Evolutionary conservation across 2,113 vertebrate species (phyloP), one percentile per base, ranked within the genome.

Genomic region (Ceyx cyanopectus): DNA sequence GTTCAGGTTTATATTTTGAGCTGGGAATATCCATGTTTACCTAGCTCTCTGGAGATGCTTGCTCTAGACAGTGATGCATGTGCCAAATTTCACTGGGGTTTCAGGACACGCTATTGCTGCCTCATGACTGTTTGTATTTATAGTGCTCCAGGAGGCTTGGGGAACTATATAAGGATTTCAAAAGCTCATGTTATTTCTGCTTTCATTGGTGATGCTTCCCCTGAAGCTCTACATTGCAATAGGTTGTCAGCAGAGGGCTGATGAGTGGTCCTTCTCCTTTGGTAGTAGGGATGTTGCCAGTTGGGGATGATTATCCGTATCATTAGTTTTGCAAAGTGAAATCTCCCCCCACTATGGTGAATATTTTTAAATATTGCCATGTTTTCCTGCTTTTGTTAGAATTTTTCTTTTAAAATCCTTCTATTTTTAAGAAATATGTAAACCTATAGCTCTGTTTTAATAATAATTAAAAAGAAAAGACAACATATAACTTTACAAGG

Each of bases 181-280:
- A 77, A 67, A 81, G 7, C 77, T 67, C 0, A 0, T 84, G 69
- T 53, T 89, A 14, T 90, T 94, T 90, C 65, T 92, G 77, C 61
- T 78, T 34, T 60, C 68, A 29, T 34, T 60, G 73, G 18, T 19
- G 75, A 21, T 77, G 86, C 73, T 81, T 37, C 32, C n/a, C 32
- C 60, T 60, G 61, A 46, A 74, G 57, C 54, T 29, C 53, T 90
- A 12, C 43, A 56, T 81, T 88, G 89, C 56, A 51, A 1, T 5
- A 48, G 67, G 13, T 2, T 89, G 85, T 48, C 78, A 92, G 62
- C 62, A 75, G 74, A 82, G 67, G n/a, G 46, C 40, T 89, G 72
- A 27, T 0, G 3, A 32, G 37, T 48, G 70, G 27, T 61, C 56
- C 41, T 87, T 58, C 37, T 89, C 37, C 68, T 23, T 6, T 56